These are phyloP conservation scores for Lanistes nyassanus DNA, from an alignment of 1,140 invertebrate genomes.

Conservation along the genomic window DNA sequence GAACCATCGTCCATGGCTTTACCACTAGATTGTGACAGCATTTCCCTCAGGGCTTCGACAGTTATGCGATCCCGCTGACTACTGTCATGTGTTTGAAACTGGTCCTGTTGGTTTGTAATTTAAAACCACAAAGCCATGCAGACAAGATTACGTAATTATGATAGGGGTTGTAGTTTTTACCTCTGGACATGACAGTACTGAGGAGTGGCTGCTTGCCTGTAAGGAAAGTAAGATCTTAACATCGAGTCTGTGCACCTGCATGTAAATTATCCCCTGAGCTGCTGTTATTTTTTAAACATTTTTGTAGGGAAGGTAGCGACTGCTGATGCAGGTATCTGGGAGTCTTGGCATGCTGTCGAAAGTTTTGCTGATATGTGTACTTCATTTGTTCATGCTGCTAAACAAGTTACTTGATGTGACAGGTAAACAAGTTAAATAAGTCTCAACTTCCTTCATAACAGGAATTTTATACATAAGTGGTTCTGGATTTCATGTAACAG, in stretches of 20 bases:
- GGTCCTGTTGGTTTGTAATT: slow-evolving; percentile 40
- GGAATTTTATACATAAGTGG: background rate
- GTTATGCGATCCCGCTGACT: slow-evolving; percentile 46
- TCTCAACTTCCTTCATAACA: too few relatives aligned
- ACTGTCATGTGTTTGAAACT: slow-evolving; percentile 50
- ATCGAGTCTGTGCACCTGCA: too few relatives aligned
- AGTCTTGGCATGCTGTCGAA: too few relatives aligned
- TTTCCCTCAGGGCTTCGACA: slow-evolving; percentile 43
- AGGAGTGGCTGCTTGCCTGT: too few relatives aligned
- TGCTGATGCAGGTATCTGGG: too few relatives aligned
- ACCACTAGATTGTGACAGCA: slow-evolving; percentile 27
- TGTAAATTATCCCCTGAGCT: too few relatives aligned
- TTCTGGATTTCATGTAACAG: background rate
- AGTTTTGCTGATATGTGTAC: background rate
- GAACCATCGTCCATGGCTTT: slow-evolving; percentile 34
- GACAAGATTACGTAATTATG: too few relatives aligned
- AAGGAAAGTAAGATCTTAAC: too few relatives aligned
- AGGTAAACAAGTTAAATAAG: background rate
- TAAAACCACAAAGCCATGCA: slow-evolving; percentile 23
- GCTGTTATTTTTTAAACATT: too few relatives aligned
- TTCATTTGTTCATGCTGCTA: background rate
- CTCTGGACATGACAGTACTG: too few relatives aligned
- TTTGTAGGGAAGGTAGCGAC: too few relatives aligned
- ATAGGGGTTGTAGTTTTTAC: too few relatives aligned
- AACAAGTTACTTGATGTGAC: background rate